phyloP scores from a whole-genome alignment of 2,113 vertebrate genomes.

The Urocynchramus pylzowi region DNA sequence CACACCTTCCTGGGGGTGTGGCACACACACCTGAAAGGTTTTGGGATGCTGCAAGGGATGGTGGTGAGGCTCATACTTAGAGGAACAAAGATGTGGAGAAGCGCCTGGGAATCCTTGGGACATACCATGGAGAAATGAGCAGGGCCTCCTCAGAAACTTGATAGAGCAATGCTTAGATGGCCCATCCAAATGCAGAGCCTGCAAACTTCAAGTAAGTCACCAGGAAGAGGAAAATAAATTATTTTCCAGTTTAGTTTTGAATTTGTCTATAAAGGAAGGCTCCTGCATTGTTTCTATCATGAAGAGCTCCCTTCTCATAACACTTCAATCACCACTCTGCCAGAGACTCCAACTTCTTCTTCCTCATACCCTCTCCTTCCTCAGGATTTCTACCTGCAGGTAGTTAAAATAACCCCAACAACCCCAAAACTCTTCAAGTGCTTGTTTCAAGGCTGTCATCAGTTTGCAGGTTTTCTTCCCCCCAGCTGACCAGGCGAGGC shows the following conservation, averaged over 20 bases:
- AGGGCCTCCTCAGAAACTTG: background rate
- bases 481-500: background rate
- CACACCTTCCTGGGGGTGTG: background rate
- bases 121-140: background rate
- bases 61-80: background rate
- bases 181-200: background rate
- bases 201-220: background rate
- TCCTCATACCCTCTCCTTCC: background rate
- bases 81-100: background rate
- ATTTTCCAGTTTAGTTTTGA: background rate
- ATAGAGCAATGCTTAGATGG: background rate
- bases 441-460: conserved; percentile 34
- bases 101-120: background rate
- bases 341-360: background rate
- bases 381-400: background rate
- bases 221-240: background rate
- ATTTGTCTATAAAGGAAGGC: background rate
- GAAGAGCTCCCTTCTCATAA: background rate
- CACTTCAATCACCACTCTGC: background rate
- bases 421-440: background rate
- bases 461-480: conserved; percentile 34
- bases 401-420: background rate
- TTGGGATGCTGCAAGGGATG: background rate
- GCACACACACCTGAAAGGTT: background rate
- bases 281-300: background rate